Conservation (phyloP, 1,140 invertebrate species). For the Andrena cerasifolii region DNA sequence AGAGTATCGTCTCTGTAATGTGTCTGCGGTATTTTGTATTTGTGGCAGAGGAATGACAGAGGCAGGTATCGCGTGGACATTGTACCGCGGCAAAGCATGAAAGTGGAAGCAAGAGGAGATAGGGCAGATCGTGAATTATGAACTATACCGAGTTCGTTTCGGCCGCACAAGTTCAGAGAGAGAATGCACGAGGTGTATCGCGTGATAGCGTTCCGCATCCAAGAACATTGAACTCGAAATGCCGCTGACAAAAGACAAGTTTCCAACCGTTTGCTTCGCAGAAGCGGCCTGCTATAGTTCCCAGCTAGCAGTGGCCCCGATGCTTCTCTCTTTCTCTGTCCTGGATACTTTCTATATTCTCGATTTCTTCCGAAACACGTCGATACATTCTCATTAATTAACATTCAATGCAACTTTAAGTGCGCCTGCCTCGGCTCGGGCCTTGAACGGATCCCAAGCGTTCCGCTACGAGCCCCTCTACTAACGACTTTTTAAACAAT, state of each 20-base stretch:
- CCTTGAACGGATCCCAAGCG: background rate
- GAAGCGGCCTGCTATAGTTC: background rate
- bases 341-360: slow-evolving; percentile 33
- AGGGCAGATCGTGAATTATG: slow-evolving; percentile 55
- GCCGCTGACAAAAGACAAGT: slow-evolving; percentile 75
- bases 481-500: background rate
- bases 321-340: slow-evolving; percentile 3
- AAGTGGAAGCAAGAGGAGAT: no score
- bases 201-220: slow-evolving; percentile 63
- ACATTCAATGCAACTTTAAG: slow-evolving; percentile 6
- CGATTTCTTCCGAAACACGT: slow-evolving; percentile 43
- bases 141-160: background rate
- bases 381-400: slow-evolving; percentile 27
- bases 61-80: no score
- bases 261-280: slow-evolving; percentile 8
- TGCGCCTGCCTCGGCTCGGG: background rate
- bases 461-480: background rate
- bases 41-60: no score
- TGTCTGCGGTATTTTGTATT: no score
- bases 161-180: background rate
- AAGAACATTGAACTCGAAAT: slow-evolving; percentile 80
- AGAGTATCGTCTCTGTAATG: no score
- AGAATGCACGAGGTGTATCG: slow-evolving; percentile 16
- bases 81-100: no score
- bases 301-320: slow-evolving; percentile 3